These are phyloP conservation scores for Drosophila borborema DNA, from an alignment of 2,888 invertebrate genomes.

Conservation along the genomic window DNA sequence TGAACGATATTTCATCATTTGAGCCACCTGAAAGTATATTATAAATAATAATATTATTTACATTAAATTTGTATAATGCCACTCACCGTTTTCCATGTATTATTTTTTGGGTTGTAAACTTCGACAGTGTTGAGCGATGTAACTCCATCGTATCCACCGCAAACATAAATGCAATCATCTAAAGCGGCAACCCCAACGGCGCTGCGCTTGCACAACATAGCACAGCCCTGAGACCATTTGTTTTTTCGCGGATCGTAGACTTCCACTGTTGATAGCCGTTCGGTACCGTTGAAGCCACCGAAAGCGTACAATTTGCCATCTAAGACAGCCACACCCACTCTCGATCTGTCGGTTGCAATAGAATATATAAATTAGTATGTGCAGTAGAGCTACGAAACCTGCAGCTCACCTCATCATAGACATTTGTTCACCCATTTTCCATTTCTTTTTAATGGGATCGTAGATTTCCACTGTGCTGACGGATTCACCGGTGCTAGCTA, in stretches of 20 bases:
- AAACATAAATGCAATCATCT: conserved; percentile 92
- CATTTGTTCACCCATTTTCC: conserved; percentile 93
- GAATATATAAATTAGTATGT: background rate
- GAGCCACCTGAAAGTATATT: conserved; percentile 78
- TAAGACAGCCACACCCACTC: conserved; percentile 94
- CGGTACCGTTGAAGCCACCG: conserved; percentile 93
- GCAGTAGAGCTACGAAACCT: background rate
- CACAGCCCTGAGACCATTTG: conserved; percentile 91
- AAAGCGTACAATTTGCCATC: conserved; percentile 92
- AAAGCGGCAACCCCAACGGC: conserved; percentile 93
- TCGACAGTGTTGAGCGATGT: conserved; percentile 93
- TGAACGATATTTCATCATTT: conserved; percentile 86
- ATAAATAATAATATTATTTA: background rate
- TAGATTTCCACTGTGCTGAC: conserved; percentile 94
- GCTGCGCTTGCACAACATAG: conserved; percentile 92
- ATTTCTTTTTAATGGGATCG: conserved; percentile 89
- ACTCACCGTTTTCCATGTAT: conserved; percentile 90
- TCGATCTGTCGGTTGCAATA: conserved; percentile 86
- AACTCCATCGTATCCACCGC: conserved; percentile 94
- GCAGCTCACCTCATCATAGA: conserved; percentile 88
- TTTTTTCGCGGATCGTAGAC: conserved; percentile 91
- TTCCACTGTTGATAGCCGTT: conserved; percentile 93
- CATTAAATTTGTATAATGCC: background rate
- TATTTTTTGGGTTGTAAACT: conserved; percentile 90
- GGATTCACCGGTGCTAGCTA: conserved; percentile 93